These are phyloP conservation scores for Mesocricetus auratus DNA, from an alignment of 2,113 vertebrate genomes.

Conservation along the genomic window DNA sequence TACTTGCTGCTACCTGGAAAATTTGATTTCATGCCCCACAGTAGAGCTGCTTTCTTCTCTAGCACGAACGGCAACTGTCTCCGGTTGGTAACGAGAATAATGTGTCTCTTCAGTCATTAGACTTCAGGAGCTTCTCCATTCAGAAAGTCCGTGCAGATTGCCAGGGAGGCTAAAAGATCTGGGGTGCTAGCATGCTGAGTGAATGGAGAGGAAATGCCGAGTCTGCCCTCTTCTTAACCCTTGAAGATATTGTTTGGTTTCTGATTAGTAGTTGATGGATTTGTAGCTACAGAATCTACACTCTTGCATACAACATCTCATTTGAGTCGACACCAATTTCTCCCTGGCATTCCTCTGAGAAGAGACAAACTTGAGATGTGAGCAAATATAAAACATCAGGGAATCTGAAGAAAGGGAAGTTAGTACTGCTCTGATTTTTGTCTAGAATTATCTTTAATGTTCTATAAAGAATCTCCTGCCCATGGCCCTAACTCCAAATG, in stretches of 20 bases:
- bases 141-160: conserved; percentile 55
- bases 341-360: conserved; percentile 17
- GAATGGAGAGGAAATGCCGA: conserved; percentile 55
- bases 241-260: conserved; percentile 66
- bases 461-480: conserved; percentile 11
- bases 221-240: conserved; percentile 56
- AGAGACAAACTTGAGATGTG: conserved; percentile 20
- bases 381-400: not conserved
- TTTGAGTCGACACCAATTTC: conserved; percentile 17
- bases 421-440: conserved; percentile 61
- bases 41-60: conserved; percentile 85
- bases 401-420: conserved; percentile 8
- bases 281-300: not conserved
- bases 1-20: conserved; percentile 88
- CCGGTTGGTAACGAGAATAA: conserved; percentile 78
- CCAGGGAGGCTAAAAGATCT: not conserved
- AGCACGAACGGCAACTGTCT: conserved; percentile 82
- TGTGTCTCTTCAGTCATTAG: conserved; percentile 79
- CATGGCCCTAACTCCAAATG: not conserved
- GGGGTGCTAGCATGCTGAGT: not conserved
- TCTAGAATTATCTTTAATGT: conserved; percentile 34
- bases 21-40: conserved; percentile 87
- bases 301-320: not conserved
- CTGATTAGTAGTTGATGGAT: not conserved
- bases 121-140: conserved; percentile 70